Evolutionary conservation across 64 coral and sea anemone genomes (phyloP).

Genomic region (Actinia equina): DNA sequence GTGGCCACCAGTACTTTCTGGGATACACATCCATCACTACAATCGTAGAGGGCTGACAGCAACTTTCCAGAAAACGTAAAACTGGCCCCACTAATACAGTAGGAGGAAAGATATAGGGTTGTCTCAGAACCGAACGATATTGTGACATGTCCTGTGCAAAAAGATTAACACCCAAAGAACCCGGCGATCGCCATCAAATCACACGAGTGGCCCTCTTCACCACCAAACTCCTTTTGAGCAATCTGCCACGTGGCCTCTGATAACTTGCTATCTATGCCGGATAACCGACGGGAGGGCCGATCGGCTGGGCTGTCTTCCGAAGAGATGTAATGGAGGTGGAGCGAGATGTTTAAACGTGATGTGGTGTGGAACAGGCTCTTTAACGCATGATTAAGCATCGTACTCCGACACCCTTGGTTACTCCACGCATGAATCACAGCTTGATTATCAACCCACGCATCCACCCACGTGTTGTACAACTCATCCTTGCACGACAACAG

Average conservation of each 20-base stretch:
- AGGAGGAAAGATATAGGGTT: slow-evolving; percentile 39
- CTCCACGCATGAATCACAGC: slow-evolving; percentile 44
- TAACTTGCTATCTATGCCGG: slow-evolving; percentile 3
- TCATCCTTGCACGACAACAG: not conserved
- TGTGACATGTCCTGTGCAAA: slow-evolving; percentile 11
- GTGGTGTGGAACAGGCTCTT: slow-evolving; percentile 39
- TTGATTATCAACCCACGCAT: slow-evolving; percentile 44
- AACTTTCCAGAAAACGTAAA: not conserved
- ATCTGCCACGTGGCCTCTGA: not conserved
- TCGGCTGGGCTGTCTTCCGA: slow-evolving; percentile 12
- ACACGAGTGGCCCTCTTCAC: slow-evolving; percentile 2
- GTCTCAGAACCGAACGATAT: not conserved
- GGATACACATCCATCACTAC: not conserved
- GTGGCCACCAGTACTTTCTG: slow-evolving; percentile 1
- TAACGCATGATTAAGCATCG: not conserved
- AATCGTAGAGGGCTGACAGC: not conserved
- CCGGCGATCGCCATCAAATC: slow-evolving; percentile 38
- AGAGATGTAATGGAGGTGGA: slow-evolving; percentile 17
- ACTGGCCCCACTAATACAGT: not conserved
- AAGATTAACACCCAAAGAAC: slow-evolving; percentile 13
- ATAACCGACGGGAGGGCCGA: slow-evolving; percentile 5
- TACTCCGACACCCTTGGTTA: slow-evolving; percentile 39
- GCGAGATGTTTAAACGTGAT: not conserved
- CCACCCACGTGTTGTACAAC: not conserved
- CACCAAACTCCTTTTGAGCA: slow-evolving; percentile 11